Base-by-base conservation (phyloP, 2,888 invertebrate genomes). In the Griposia aprilina region DNA sequence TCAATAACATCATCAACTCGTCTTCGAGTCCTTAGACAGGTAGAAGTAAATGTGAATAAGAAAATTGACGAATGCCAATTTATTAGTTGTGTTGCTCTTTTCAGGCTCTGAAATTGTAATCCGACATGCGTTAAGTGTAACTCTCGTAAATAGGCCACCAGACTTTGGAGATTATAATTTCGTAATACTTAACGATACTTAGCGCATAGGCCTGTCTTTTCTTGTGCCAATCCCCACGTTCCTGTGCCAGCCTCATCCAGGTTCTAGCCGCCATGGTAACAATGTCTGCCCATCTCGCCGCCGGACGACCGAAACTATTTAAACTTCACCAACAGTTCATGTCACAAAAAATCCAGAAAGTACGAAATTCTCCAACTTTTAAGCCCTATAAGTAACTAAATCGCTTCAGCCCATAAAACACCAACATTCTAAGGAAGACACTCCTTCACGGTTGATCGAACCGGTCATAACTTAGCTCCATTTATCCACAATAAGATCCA, bases 401-500 rank as follows among this genome's bases (percentile, higher is more conserved):
- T 52, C 23, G 52, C 23, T 48, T 15, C 11, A 59, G 17, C 23
- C 26, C 30, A 55, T 68, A 83, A 76, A 74, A 66, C n/a, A 26
- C 10, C 10, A 41, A 62, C 59, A 17, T 74, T 66, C 68, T 69
- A 57, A 63, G n/a, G n/a, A 81, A 81, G 84, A 81, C 57, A 74
- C 66, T 74, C 55, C 48, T 79, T 76, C 70, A 82, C 84, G 55
- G 69, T 59, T 73, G 71, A 84, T 78, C 66, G 76, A 82, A 76
- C 73, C 30, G 68, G 80, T 81, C 83, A 86, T 87, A 85, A 82
- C 81, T 82, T 74, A 48, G 48, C 77, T 82, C 75, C 81, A 88
- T 86, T 83, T 84, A 87, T 86, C 79, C 76, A 69, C 80, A 76
- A 66, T 85, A 85, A 83, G 70, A 66, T 68, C 79, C 82, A 83